A percentile compares a stretch with the other conserved stretches of the same genome.
Evolutionary conservation across 2,888 invertebrate genomes (phyloP).

Genomic region (Cephus sareptanus): DNA sequence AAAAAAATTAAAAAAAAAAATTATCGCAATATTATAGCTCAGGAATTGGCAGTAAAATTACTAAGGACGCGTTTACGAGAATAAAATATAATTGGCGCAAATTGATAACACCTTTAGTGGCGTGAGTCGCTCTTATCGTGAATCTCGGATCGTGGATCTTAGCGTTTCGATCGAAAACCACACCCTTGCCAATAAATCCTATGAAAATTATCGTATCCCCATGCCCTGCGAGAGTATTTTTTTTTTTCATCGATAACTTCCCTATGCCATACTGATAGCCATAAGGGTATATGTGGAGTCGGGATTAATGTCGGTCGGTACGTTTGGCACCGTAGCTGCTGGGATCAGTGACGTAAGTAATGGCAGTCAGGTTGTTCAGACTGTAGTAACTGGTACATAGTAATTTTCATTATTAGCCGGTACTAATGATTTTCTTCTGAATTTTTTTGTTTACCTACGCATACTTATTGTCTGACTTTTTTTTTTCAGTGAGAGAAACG

Average conservation of each 20-base stretch:
- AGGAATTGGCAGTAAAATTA: slow-evolving; percentile 15
- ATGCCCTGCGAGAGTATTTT: neutral
- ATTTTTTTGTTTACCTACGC: neutral
- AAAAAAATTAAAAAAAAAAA: neutral
- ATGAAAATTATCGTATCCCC: slow-evolving; percentile 3
- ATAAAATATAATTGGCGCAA: slow-evolving; percentile 17
- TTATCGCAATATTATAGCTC: neutral
- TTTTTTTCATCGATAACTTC: neutral
- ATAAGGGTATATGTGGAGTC: neutral
- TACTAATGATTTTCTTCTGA: neutral
- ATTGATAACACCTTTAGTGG: slow-evolving; percentile 16
- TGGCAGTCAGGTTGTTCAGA: neutral
- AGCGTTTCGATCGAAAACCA: slow-evolving; percentile 7
- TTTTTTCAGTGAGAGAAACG: neutral
- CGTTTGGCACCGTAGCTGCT: neutral
- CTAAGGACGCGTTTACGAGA: slow-evolving; percentile 1
- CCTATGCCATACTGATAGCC: neutral
- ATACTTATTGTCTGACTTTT: neutral
- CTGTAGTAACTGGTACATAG: neutral
- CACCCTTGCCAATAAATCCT: slow-evolving; percentile 17
- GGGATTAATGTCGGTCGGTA: neutral
- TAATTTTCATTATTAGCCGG: neutral
- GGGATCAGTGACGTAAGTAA: neutral
- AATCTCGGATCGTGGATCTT: slow-evolving; percentile 2
- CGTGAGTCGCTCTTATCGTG: slow-evolving; percentile 5